Evolutionary conservation across 1,140 invertebrate genomes (phyloP), one percentile per base, ranked within the genome.

Genomic region (Plectrocnemia conspersa): DNA sequence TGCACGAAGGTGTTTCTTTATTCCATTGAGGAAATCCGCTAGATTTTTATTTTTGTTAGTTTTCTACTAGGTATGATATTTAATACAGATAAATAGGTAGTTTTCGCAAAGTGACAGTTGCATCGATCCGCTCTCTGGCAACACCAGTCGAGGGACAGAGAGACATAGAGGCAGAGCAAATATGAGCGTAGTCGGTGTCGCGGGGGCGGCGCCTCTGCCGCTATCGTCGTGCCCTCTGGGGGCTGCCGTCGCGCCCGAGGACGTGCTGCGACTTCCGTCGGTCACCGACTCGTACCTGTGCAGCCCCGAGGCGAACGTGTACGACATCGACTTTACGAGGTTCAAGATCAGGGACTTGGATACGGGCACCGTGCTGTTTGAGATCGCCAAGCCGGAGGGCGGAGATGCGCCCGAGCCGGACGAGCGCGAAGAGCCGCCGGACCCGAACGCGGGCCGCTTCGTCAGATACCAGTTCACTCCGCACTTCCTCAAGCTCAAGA

Each of bases 281-380:
- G 81, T 83, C 40, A 78, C 81, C 11, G 82, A 83, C 35, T 77
- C 77, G 23, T 99, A 98, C 71, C 77, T 98, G 25, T 98, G 94
- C 69, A 84, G 86, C 54, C 89, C 92, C 15, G 92, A 97, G 65
- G 94, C 91, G 18, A 99, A 98, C 75, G 79, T 96, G 47, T 98
- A 93, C 75, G 91, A 97, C 63, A 98, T 99, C 67, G 95, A 98
- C 72, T 99, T 99, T 73, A 96, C 93, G 22, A 80, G 91, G 21
- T 99, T 98, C 72, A 96, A 97, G 78, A 93, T 99, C 57, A 77
- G 96, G 50, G 95, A 99, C 72, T 78, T 98, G 67, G 94, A 98
- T 65, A 90, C 87, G 56, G 91, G 89, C 16, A 87, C 85, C 5
- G 83, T 96, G 32, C 76, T 99, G 18, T 99, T 99, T 78, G 96